These are phyloP conservation scores for Parotia lawesii DNA, from an alignment of 2,113 vertebrate species.

Conservation along the genomic window DNA sequence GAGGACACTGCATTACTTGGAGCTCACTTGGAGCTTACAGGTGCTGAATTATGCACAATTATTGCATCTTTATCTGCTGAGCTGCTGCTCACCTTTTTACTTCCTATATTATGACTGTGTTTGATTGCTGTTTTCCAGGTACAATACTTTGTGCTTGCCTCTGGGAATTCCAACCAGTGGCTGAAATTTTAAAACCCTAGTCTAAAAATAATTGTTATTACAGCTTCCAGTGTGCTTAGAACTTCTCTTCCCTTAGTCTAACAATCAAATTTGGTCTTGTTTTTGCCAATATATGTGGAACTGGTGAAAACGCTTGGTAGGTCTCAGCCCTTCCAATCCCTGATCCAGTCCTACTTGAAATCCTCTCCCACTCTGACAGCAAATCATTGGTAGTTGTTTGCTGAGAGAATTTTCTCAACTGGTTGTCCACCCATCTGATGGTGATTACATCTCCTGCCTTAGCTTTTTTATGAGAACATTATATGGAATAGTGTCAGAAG, in stretches of 20 bases:
- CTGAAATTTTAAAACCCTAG: not conserved
- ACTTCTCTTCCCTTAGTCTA: not conserved
- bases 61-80: not conserved
- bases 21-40: not conserved
- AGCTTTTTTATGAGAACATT: not conserved
- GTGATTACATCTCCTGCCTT: not conserved
- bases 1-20: not conserved
- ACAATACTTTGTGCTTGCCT: not conserved
- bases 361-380: not conserved
- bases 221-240: not conserved
- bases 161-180: not conserved
- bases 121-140: not conserved
- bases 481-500: not conserved
- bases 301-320: not conserved
- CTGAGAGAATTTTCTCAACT: not conserved
- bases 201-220: not conserved
- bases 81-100: not conserved
- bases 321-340: not conserved
- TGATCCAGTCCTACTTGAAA: not conserved
- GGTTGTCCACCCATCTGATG: not conserved
- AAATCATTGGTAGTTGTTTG: not conserved
- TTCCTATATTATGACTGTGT: not conserved
- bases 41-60: not conserved
- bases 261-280: not conserved
- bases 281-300: not conserved